Conservation (phyloP, 1,140 invertebrate species). For the Drosophila teissieri region DNA sequence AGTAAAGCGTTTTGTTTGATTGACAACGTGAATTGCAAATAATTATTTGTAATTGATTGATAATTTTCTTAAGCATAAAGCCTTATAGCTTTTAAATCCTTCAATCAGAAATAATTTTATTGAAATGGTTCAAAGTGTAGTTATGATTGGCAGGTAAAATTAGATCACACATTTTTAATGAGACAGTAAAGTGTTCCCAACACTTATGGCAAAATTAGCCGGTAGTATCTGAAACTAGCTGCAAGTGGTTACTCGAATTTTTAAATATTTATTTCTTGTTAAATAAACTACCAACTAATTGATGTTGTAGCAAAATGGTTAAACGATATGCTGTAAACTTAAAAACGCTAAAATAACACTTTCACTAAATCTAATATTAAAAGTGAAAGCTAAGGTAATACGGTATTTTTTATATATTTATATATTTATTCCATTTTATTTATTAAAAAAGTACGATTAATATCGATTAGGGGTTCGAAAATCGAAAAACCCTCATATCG, state of each 20-base stretch:
- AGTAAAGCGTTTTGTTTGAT: slow-evolving; percentile 31
- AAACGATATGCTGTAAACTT: too few relatives aligned
- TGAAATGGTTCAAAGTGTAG: not conserved
- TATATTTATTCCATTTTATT: not conserved
- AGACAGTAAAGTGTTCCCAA: not conserved
- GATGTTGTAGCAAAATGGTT: too few relatives aligned
- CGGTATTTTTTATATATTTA: not conserved
- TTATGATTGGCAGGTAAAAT: not conserved
- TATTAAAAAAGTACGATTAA: not conserved
- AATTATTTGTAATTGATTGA: too few relatives aligned
- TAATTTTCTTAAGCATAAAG: not conserved
- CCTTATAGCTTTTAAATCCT: not conserved
- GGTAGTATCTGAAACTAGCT: not conserved
- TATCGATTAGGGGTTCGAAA: not conserved
- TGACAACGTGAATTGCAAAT: slow-evolving; percentile 64
- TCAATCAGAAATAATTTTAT: not conserved
- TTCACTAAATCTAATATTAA: too few relatives aligned
- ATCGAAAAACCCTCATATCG: not conserved
- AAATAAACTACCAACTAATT: too few relatives aligned
- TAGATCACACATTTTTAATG: not conserved
- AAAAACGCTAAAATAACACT: too few relatives aligned
- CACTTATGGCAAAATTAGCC: not conserved
- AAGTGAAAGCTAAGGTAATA: too few relatives aligned
- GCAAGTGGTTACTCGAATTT: too few relatives aligned
- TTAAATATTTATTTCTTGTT: too few relatives aligned